Conservation (phyloP, 2,888 invertebrate genomes). For the Automeris io region DNA sequence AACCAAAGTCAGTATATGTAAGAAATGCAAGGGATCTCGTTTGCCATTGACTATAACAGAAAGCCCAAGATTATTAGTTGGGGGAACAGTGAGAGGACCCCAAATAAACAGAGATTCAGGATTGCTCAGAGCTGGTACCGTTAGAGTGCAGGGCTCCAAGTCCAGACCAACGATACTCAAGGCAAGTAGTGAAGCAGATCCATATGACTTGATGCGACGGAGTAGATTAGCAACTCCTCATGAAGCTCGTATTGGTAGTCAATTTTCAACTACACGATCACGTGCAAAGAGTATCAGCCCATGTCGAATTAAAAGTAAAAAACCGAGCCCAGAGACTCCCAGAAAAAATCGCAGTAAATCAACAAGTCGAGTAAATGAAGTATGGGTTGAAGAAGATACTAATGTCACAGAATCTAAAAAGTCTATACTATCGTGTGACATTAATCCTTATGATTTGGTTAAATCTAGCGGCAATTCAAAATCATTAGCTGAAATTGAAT, state of each 20-base stretch:
- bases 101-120: slow-evolving; percentile 63
- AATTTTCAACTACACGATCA: slow-evolving; percentile 66
- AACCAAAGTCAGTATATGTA: slow-evolving; percentile 86
- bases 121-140: slow-evolving; percentile 78
- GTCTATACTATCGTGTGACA: slow-evolving; percentile 89
- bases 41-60: slow-evolving; percentile 83
- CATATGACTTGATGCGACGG: slow-evolving; percentile 89
- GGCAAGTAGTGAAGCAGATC: slow-evolving; percentile 78
- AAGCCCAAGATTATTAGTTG: slow-evolving; percentile 62
- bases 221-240: slow-evolving; percentile 82
- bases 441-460: slow-evolving; percentile 90
- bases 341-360: slow-evolving; percentile 66
- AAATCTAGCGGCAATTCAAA: slow-evolving; percentile 71
- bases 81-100: slow-evolving; percentile 80
- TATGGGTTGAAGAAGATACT: slow-evolving; percentile 61
- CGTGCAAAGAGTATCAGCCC: slow-evolving; percentile 78
- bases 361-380: slow-evolving; percentile 65
- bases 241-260: slow-evolving; percentile 73
- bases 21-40: slow-evolving; percentile 89
- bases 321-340: slow-evolving; percentile 58
- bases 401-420: slow-evolving; percentile 64
- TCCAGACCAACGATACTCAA: slow-evolving; percentile 81
- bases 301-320: slow-evolving; percentile 73
- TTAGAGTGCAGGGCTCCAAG: slow-evolving; percentile 77
- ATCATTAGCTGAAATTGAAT: slow-evolving; percentile 68